phyloP scores from a whole-genome alignment of 2,797 vertebrate species.

The Cryptoprocta ferox region DNA sequence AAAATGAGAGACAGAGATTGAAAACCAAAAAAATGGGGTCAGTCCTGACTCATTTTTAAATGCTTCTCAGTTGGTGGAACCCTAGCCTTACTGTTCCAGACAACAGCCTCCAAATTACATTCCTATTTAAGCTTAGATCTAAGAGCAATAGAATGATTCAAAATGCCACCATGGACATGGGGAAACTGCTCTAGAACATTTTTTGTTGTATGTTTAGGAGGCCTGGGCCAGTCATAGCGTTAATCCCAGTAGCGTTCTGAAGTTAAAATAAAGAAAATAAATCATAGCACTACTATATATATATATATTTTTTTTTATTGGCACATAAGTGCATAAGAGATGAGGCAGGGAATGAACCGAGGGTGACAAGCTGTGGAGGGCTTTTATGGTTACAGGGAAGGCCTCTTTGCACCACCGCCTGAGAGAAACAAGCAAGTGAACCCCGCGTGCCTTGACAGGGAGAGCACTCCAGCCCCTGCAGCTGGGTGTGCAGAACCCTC shows the following conservation, averaged over 20 bases:
- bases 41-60: not conserved
- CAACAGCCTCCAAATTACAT: not conserved
- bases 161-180: not conserved
- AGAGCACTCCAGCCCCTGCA: accelerated
- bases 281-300: not conserved
- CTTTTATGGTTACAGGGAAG: not conserved
- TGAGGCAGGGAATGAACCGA: not conserved
- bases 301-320: not conserved
- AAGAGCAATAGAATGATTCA: not conserved
- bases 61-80: not conserved
- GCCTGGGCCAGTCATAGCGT: not conserved
- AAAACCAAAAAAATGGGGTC: not conserved
- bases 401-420: not conserved
- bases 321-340: not conserved
- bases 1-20: not conserved
- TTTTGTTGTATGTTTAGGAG: not conserved
- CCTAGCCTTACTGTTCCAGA: not conserved
- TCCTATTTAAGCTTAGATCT: not conserved
- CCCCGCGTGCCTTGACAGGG: accelerated
- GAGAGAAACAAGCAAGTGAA: not conserved
- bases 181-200: not conserved
- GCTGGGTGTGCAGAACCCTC: not conserved
- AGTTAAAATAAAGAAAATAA: constrained; percentile 12
- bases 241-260: not conserved
- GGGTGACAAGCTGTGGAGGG: not conserved